Evolutionary conservation across 2,797 vertebrate genomes (phyloP).

Genomic region (Silurus aristotelis): DNA sequence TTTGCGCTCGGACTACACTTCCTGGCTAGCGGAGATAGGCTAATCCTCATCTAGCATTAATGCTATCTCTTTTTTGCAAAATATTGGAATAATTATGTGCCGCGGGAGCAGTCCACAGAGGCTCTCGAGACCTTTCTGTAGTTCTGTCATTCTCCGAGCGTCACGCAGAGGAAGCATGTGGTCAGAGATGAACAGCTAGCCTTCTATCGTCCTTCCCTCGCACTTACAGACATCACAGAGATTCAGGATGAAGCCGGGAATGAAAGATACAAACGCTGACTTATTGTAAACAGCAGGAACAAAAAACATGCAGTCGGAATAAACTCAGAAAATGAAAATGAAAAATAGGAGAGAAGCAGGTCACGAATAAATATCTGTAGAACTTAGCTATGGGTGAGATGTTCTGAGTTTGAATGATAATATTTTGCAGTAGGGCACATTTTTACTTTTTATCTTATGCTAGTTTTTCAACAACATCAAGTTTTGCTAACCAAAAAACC

Average conservation of each 20-base stretch:
- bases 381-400: neutral
- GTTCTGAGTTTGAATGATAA: neutral
- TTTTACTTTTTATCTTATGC: too few species aligned
- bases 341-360: too few species aligned
- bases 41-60: conserved; percentile 69
- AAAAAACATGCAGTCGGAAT: neutral
- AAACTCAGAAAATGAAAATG: neutral
- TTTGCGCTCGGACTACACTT: conserved; percentile 60
- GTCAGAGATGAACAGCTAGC: conserved; percentile 45
- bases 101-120: conserved; percentile 52
- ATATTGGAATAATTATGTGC: conserved; percentile 75
- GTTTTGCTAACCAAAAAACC: too few species aligned
- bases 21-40: conserved; percentile 74
- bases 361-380: neutral
- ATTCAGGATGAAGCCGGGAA: conserved; percentile 18
- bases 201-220: conserved; percentile 34
- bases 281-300: neutral
- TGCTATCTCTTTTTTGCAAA: conserved; percentile 72
- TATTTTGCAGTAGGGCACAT: too few species aligned
- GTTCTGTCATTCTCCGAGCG: conserved; percentile 61
- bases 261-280: neutral
- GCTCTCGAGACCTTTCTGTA: conserved; percentile 68
- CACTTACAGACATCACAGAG: conserved; percentile 8
- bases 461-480: too few species aligned
- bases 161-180: conserved; percentile 52